A percentile compares a stretch with the other conserved stretches of the same genome.
phyloP scores from a whole-genome alignment of 2,113 vertebrate species.

The Anguilla rostrata region DNA sequence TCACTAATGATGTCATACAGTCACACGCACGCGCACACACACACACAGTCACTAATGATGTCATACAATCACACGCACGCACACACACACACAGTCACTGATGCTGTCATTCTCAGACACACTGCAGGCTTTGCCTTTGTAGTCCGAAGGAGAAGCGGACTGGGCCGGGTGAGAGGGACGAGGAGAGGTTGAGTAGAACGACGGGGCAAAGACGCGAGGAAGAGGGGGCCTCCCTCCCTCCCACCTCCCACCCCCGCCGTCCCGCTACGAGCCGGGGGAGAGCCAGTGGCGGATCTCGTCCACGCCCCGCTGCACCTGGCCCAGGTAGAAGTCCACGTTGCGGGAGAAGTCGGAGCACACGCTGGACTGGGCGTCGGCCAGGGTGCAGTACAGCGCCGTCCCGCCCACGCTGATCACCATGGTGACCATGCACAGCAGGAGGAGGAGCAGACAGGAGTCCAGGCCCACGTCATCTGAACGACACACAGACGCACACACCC shows the following conservation, averaged over 20 bases:
- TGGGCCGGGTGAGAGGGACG: neutral
- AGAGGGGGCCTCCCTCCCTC: neutral
- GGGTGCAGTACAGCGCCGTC: constrained; percentile 93
- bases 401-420: constrained; percentile 95
- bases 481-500: neutral
- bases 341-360: constrained; percentile 91
- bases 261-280: constrained; percentile 71
- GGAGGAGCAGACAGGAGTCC: constrained; percentile 89
- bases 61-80: too few species aligned
- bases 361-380: constrained; percentile 85
- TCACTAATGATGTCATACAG: neutral
- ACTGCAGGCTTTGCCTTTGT: neutral
- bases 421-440: constrained; percentile 89
- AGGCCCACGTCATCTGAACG: constrained; percentile 83
- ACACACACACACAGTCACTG: constrained; percentile 9
- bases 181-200: neutral
- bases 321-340: constrained; percentile 91
- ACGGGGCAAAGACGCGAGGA: constrained; percentile 8
- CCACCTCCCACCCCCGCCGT: neutral
- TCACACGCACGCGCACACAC: neutral
- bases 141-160: neutral
- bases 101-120: neutral
- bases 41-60: too few species aligned
- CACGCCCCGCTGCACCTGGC: constrained; percentile 79
- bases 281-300: constrained; percentile 85